Evolutionary conservation across 2,888 invertebrate species (phyloP).

Genomic region (Allygus modestus): DNA sequence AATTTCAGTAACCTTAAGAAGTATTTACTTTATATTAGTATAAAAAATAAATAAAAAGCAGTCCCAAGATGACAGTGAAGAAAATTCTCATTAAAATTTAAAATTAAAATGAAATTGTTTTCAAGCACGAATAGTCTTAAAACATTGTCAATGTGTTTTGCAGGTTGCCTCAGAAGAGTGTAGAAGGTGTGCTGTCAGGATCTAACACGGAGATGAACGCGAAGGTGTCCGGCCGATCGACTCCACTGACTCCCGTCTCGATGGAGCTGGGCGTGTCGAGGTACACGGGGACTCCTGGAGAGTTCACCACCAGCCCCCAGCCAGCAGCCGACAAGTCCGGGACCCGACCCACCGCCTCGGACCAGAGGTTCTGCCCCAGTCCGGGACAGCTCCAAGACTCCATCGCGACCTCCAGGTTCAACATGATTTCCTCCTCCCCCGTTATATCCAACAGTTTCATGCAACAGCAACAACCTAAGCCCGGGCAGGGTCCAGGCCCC

Average conservation of each 20-base stretch:
- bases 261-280: conserved; percentile 73
- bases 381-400: conserved; percentile 66
- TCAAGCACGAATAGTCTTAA: too few species aligned
- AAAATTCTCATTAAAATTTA: too few species aligned
- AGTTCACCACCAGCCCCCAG: conserved; percentile 77
- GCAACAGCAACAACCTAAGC: conserved; percentile 60
- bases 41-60: too few species aligned
- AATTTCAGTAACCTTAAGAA: too few species aligned
- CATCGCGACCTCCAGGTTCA: conserved; percentile 62
- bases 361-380: conserved; percentile 66
- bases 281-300: conserved; percentile 71
- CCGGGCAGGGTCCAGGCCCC: conserved; percentile 52
- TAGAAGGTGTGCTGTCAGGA: conserved; percentile 70
- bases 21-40: too few species aligned
- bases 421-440: conserved; percentile 63
- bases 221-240: conserved; percentile 75
- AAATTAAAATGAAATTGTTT: too few species aligned
- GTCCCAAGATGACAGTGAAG: too few species aligned
- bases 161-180: conserved; percentile 72
- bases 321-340: conserved; percentile 72
- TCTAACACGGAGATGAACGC: conserved; percentile 67
- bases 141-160: not conserved
- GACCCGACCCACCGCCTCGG: conserved; percentile 64
- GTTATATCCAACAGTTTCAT: conserved; percentile 63
- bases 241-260: conserved; percentile 76